These are phyloP conservation scores for Choreutis nemorana DNA, from an alignment of 2,888 invertebrate species.

Conservation along the genomic window DNA sequence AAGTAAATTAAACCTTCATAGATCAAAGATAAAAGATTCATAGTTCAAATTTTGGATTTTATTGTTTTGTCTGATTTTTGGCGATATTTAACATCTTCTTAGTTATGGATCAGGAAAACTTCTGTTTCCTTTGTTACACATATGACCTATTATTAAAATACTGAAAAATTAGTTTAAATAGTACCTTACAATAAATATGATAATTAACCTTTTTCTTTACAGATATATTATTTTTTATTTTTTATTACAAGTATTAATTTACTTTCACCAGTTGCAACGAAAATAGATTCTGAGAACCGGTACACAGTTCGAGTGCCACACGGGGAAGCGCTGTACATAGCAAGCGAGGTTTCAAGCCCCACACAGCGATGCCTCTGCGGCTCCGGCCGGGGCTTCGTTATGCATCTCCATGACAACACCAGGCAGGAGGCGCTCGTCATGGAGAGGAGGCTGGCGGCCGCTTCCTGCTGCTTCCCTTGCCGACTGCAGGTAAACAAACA, in stretches of 20 bases:
- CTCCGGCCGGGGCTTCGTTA: constrained; percentile 74
- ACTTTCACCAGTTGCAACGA: constrained; percentile 68
- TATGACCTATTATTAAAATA: too few relatives aligned
- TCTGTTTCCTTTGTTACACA: too few relatives aligned
- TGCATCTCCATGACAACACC: constrained; percentile 84
- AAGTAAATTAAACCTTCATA: background rate
- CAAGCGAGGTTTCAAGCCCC: constrained; percentile 70
- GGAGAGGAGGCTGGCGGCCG: constrained; percentile 72
- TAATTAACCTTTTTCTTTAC: background rate
- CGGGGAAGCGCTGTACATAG: constrained; percentile 79
- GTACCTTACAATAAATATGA: background rate
- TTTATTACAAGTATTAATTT: constrained; percentile 6
- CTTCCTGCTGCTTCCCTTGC: constrained; percentile 75
- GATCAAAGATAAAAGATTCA: background rate
- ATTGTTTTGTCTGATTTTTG: too few relatives aligned
- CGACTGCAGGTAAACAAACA: constrained; percentile 67
- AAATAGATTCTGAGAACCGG: constrained; percentile 73
- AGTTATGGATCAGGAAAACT: too few relatives aligned
- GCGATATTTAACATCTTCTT: too few relatives aligned
- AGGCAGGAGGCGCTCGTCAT: constrained; percentile 84
- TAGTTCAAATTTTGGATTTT: too few relatives aligned
- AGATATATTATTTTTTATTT: constrained; percentile 3
- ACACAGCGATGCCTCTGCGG: constrained; percentile 76
- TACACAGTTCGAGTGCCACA: constrained; percentile 76
- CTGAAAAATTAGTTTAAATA: constrained; percentile 1